Conservation (phyloP, 2,113 vertebrate genomes). For the Pholis gunnellus region DNA sequence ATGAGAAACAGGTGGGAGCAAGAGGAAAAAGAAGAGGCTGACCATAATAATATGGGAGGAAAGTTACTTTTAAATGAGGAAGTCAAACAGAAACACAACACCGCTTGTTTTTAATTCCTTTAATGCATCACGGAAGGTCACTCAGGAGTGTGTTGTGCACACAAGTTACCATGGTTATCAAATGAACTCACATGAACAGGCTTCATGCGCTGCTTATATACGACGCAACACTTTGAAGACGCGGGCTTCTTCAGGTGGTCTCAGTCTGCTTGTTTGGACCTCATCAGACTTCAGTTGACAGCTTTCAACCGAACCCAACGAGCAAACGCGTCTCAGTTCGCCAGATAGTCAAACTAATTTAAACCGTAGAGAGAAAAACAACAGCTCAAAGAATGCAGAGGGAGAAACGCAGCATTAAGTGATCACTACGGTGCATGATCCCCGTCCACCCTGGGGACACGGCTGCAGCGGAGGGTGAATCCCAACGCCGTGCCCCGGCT, state of each 20-base stretch:
- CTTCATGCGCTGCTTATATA: background rate
- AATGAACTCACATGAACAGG: background rate
- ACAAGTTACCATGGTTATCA: background rate
- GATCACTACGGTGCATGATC: background rate
- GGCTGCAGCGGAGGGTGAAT: conserved; percentile 19
- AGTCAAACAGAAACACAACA: too few species aligned
- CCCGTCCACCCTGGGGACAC: background rate
- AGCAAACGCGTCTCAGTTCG: background rate
- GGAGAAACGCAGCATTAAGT: background rate
- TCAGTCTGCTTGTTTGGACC: background rate
- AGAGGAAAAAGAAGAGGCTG: too few species aligned
- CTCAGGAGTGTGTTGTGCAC: background rate
- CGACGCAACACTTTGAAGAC: background rate
- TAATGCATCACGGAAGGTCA: background rate
- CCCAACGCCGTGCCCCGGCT: background rate
- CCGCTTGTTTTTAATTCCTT: too few species aligned
- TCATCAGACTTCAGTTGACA: background rate
- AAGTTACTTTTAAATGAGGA: too few species aligned
- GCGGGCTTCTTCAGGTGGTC: background rate
- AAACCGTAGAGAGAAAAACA: background rate
- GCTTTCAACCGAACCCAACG: background rate
- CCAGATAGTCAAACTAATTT: background rate
- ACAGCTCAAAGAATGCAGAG: background rate
- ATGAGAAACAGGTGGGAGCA: too few species aligned
- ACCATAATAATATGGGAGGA: too few species aligned